A percentile compares a stretch with the other conserved stretches of the same genome.
Evolutionary conservation across 2,797 vertebrate species (phyloP).

Genomic region (Acanthiza pusilla): DNA sequence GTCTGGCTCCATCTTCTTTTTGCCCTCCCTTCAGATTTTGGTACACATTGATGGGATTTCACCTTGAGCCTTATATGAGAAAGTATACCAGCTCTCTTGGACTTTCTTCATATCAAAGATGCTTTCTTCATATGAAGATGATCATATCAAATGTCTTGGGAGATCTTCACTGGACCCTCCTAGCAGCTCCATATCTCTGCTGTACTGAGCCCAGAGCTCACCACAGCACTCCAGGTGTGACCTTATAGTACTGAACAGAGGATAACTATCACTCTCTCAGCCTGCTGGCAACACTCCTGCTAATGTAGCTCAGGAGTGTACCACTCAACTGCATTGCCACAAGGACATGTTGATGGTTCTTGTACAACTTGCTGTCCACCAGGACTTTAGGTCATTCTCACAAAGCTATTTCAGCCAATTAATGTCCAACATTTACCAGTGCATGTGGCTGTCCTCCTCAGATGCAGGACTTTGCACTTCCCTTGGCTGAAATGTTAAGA

Average conservation of each 20-base stretch:
- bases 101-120: neutral
- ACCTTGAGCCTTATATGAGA: neutral
- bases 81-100: neutral
- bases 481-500: neutral
- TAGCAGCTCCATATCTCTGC: neutral
- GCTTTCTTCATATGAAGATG: no score
- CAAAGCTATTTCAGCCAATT: neutral
- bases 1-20: neutral
- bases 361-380: neutral
- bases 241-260: neutral
- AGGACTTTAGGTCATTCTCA: neutral
- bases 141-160: neutral
- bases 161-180: neutral
- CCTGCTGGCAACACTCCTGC: neutral
- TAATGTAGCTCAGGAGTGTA: neutral
- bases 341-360: neutral
- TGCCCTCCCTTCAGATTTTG: neutral
- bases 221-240: neutral
- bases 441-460: neutral
- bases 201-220: neutral
- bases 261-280: neutral
- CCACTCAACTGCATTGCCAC: neutral
- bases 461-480: neutral
- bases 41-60: neutral
- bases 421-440: neutral